A percentile compares a stretch with the other conserved stretches of the same genome.
These are phyloP conservation scores for Drosophila sordidula DNA, from an alignment of 2,888 invertebrate species.

Conservation along the genomic window DNA sequence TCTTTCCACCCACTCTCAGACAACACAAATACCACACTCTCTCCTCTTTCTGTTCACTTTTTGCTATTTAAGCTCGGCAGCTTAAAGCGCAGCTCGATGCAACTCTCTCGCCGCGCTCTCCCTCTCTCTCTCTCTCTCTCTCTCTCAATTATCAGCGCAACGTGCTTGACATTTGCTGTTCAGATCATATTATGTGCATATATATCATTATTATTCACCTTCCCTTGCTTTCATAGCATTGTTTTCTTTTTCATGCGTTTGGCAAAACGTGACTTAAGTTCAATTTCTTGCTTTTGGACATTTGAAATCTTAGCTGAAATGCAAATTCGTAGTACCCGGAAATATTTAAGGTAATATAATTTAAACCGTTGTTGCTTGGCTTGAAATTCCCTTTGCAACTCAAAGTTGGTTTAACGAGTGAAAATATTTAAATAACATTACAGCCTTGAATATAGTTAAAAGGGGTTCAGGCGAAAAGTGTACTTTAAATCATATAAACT, in stretches of 20 bases:
- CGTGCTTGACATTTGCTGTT: constrained; percentile 1
- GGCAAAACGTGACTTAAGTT: constrained; percentile 26
- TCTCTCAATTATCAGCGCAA: constrained; percentile 5
- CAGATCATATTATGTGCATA: constrained; percentile 4
- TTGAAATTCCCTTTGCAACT: background rate
- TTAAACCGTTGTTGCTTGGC: background rate
- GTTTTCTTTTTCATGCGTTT: background rate
- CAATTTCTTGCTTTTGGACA: background rate
- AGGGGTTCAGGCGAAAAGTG: no score
- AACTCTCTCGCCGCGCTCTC: no score
- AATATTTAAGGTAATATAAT: background rate
- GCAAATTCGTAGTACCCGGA: background rate
- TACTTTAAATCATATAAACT: no score
- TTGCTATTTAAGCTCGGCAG: background rate
- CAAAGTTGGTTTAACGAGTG: no score
- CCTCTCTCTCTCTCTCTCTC: constrained; percentile 8
- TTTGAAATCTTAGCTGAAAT: background rate
- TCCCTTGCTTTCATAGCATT: background rate
- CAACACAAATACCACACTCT: background rate
- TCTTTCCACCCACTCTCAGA: constrained; percentile 3
- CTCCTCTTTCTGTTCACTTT: background rate
- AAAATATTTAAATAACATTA: no score
- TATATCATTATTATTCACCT: background rate
- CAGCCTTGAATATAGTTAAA: no score
- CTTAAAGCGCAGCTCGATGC: constrained; percentile 8